phyloP scores from a whole-genome alignment of 2,797 vertebrate species.

The Cossypha heuglini region DNA sequence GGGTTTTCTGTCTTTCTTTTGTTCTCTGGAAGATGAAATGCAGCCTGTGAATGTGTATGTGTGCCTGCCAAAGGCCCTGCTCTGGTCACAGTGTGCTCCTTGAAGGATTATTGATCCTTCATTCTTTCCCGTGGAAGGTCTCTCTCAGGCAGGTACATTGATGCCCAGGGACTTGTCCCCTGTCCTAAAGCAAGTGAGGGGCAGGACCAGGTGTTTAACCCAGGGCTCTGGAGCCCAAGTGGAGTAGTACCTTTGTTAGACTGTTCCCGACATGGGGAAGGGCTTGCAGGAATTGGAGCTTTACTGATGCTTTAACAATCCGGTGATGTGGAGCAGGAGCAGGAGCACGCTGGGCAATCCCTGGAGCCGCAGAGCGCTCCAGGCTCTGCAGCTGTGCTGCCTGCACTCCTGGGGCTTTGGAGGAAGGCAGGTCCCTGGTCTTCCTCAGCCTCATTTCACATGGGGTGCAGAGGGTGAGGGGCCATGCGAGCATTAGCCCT shows the following conservation, averaged over 20 bases:
- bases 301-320: slow-evolving; percentile 15
- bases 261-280: background rate
- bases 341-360: background rate
- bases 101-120: background rate
- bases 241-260: background rate
- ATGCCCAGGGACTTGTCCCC: background rate
- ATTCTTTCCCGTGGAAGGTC: background rate
- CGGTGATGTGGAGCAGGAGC: background rate
- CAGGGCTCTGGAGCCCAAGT: background rate
- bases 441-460: background rate
- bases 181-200: background rate
- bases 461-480: background rate
- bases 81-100: background rate
- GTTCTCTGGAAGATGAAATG: background rate
- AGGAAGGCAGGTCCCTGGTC: background rate
- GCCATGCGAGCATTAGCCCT: background rate
- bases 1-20: background rate
- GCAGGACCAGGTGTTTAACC: background rate
- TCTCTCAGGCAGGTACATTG: background rate
- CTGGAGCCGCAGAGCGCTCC: fast-evolving
- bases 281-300: background rate
- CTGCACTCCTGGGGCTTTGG: background rate
- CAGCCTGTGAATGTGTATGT: background rate
- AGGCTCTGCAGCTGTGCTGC: background rate
- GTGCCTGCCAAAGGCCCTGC: background rate